These are phyloP conservation scores for Diplodus puntazzo DNA, from an alignment of 2,797 vertebrate species.

Conservation along the genomic window DNA sequence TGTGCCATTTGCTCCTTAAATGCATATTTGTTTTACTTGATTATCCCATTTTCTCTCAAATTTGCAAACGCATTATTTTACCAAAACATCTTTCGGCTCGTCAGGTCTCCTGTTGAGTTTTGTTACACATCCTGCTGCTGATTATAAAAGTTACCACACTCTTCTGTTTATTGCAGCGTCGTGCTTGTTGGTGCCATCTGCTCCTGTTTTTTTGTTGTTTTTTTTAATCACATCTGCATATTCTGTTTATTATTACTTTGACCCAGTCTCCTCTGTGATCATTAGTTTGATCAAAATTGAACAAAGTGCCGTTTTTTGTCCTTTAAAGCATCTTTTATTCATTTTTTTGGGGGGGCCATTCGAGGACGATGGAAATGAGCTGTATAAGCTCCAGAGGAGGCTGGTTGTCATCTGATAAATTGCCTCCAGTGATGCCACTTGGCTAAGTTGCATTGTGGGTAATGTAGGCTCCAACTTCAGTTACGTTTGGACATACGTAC, in stretches of 20 bases:
- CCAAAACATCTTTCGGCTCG: neutral
- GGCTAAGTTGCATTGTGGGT: too few relatives aligned
- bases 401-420: too few relatives aligned
- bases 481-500: too few relatives aligned
- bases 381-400: too few relatives aligned
- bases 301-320: neutral
- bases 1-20: conserved; percentile 11
- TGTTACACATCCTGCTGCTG: neutral
- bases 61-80: neutral
- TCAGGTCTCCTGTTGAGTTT: neutral
- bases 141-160: neutral
- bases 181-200: neutral
- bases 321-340: neutral
- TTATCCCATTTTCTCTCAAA: conserved; percentile 22
- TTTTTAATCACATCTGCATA: neutral
- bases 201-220: neutral
- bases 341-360: neutral
- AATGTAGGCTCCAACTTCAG: too few relatives aligned
- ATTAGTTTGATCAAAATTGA: neutral
- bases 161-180: neutral
- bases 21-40: conserved; percentile 33
- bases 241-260: neutral
- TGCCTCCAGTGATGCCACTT: too few relatives aligned
- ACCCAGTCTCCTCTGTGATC: neutral
- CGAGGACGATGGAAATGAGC: neutral